phyloP scores from a whole-genome alignment of 2,113 vertebrate species.

The Gavia stellata region DNA sequence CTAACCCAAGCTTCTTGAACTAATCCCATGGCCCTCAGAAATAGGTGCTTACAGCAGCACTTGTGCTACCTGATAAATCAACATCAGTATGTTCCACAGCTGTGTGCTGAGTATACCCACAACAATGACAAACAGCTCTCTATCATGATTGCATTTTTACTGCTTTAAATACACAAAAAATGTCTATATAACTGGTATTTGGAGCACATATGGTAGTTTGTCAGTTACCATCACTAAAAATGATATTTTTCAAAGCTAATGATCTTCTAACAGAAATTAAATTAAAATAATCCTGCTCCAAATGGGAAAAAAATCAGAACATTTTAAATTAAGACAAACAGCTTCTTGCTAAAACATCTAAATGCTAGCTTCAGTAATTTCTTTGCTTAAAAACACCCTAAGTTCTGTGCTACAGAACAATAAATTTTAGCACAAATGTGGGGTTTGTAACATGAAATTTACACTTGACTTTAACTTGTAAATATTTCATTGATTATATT shows the following conservation, averaged over 20 bases:
- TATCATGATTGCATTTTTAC: background rate
- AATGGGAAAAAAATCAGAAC: background rate
- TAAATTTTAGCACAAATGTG: background rate
- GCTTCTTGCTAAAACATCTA: background rate
- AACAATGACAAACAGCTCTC: background rate
- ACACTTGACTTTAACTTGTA: conserved; percentile 5
- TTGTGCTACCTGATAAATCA: background rate
- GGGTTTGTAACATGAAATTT: background rate
- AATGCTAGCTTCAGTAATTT: background rate
- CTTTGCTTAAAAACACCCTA: background rate
- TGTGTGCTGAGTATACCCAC: background rate
- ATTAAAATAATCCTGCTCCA: background rate
- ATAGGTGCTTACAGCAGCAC: background rate
- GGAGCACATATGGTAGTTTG: background rate
- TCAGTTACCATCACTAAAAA: background rate
- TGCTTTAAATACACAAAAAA: background rate
- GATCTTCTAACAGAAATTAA: background rate
- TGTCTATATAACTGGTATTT: background rate
- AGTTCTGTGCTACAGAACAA: background rate
- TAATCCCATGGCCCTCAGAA: background rate
- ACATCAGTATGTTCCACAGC: background rate
- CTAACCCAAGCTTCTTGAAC: background rate
- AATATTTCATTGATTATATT: conserved; percentile 36
- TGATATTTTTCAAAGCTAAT: background rate
- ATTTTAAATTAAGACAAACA: background rate